Conservation (phyloP, 2,888 invertebrate species). For the Emmelina monodactyla region DNA sequence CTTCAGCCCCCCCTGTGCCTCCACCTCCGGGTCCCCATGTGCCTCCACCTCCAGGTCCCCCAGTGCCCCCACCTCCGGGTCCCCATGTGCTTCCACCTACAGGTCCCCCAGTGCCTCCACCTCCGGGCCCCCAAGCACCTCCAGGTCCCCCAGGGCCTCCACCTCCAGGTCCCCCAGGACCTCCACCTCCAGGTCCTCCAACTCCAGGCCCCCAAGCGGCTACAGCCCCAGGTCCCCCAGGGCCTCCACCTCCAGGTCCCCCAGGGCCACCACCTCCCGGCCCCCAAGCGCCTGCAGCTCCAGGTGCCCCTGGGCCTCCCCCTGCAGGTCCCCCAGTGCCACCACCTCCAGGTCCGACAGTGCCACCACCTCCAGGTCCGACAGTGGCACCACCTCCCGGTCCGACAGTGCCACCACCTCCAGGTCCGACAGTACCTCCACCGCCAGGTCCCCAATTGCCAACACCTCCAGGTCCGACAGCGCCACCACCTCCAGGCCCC, state of each 20-base stretch:
- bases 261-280: not conserved
- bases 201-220: too few species aligned
- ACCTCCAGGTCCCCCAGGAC: too few species aligned
- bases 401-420: not conserved
- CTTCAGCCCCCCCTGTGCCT: too few species aligned
- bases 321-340: not conserved
- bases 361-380: not conserved
- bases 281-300: not conserved
- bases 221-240: constrained; percentile 7
- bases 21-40: too few species aligned
- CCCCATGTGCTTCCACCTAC: too few species aligned
- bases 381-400: not conserved
- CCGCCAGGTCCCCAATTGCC: not conserved
- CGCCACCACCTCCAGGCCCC: not conserved
- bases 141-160: too few species aligned
- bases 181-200: too few species aligned
- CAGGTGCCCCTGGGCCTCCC: not conserved
- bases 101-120: too few species aligned
- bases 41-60: too few species aligned
- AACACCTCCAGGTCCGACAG: not conserved
- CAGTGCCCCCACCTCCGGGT: too few species aligned
- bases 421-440: not conserved
- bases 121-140: too few species aligned
- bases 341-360: not conserved
- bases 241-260: not conserved